Percentiles rank a stretch among this genome's conserved stretches.
Conservation (phyloP, 2,113 vertebrate genomes). For the mouse (Mus musculus) region DNA sequence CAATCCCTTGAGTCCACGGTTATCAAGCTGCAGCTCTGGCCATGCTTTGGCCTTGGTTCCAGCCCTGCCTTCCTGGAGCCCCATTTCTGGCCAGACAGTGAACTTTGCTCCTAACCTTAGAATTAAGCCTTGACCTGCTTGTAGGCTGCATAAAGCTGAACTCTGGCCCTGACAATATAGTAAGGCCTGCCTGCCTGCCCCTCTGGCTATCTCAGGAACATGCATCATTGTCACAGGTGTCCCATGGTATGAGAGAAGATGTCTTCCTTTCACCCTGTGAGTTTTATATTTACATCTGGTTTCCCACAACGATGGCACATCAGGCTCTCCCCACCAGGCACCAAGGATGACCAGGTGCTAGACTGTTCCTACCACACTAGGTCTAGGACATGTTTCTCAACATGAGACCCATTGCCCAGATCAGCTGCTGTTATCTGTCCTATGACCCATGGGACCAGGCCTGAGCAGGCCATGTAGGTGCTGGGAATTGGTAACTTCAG, state of each 20-base stretch:
- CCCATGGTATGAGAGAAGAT: not conserved
- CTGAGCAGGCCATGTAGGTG: not conserved
- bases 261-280: not conserved
- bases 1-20: rapidly evolving
- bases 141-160: not conserved
- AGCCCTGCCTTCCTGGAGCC: not conserved
- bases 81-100: not conserved
- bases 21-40: not conserved
- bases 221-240: not conserved
- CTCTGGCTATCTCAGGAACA: not conserved
- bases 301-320: not conserved
- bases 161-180: not conserved
- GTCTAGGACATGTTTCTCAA: not conserved
- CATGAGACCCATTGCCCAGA: not conserved
- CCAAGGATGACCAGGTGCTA: rapidly evolving
- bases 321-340: too few species aligned
- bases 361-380: not conserved
- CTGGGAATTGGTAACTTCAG: not conserved
- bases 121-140: not conserved
- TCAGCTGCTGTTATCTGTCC: not conserved
- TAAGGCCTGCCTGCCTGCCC: not conserved
- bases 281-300: not conserved
- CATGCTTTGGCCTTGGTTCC: not conserved
- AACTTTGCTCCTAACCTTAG: not conserved
- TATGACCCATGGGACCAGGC: not conserved